These are phyloP conservation scores for Calyptommatus sinebrachiatus DNA, from an alignment of 2,113 vertebrate genomes.

Conservation along the genomic window DNA sequence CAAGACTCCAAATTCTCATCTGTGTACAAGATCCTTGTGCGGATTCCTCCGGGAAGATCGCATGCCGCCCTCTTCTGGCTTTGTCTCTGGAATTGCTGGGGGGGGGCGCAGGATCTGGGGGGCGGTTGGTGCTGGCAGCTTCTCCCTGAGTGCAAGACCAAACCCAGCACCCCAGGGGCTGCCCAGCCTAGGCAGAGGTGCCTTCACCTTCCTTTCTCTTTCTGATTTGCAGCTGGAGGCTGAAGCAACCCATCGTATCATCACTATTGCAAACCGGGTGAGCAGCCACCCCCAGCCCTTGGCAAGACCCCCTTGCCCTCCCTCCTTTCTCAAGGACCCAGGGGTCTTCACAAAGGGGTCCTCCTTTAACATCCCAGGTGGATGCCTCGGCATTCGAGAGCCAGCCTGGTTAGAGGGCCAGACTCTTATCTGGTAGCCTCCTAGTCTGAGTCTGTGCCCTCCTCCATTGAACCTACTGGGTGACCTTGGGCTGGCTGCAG, in stretches of 20 bases:
- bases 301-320: too few species aligned
- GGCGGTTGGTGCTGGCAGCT: background rate
- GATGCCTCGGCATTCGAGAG: background rate
- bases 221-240: conserved; percentile 83
- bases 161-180: too few species aligned
- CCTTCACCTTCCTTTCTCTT: conserved; percentile 9
- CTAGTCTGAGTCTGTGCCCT: too few species aligned
- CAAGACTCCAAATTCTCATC: too few species aligned
- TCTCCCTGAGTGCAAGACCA: too few species aligned
- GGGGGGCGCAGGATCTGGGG: background rate
- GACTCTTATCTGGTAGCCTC: too few species aligned
- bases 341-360: background rate
- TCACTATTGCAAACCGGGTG: conserved; percentile 94
- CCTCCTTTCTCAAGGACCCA: background rate
- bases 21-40: too few species aligned
- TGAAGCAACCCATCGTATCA: conserved; percentile 89
- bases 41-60: background rate
- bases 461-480: too few species aligned
- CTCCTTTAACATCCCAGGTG: background rate
- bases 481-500: too few species aligned
- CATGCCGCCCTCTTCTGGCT: background rate
- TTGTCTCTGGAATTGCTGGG: background rate
- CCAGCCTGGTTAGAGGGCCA: too few species aligned
- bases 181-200: background rate
- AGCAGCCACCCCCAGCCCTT: conserved; percentile 50